Percentiles rank a stretch among this genome's conserved stretches.
phyloP scores from a whole-genome alignment of 2,113 vertebrate species.

The Ptyas mucosa region DNA sequence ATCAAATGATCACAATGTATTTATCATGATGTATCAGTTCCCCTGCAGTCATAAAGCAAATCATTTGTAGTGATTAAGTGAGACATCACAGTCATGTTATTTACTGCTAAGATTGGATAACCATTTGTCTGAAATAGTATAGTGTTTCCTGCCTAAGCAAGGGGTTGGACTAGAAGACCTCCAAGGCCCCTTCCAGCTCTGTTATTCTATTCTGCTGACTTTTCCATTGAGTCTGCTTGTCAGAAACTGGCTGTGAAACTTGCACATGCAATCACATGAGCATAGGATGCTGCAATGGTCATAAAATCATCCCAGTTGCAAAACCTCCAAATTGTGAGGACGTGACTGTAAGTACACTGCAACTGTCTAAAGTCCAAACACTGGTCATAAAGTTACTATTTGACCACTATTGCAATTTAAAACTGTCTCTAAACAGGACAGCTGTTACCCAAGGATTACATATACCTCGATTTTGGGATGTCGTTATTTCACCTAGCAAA shows the following conservation, averaged over 20 bases:
- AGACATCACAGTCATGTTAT: neutral
- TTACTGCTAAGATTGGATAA: too few relatives aligned
- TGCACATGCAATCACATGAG: neutral
- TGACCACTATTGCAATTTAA: neutral
- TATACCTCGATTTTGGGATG: neutral
- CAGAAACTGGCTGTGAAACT: neutral
- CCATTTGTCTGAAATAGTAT: too few relatives aligned
- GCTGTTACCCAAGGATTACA: neutral
- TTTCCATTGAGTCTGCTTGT: neutral
- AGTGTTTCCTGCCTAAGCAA: too few relatives aligned
- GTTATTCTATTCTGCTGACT: neutral
- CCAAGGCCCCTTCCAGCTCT: too few relatives aligned
- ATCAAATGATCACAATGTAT: neutral
- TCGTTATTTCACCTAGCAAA: neutral
- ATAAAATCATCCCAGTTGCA: neutral
- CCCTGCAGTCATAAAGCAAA: neutral
- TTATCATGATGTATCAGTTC: neutral
- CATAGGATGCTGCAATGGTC: neutral
- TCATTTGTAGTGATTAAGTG: neutral
- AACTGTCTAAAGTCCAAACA: neutral
- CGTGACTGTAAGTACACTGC: neutral
- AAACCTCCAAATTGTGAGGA: neutral
- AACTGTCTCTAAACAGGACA: neutral
- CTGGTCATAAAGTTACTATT: neutral
- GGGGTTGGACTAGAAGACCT: too few relatives aligned